Conservation (phyloP, 2,797 vertebrate genomes). For the Platyrinchus mystaceus region DNA sequence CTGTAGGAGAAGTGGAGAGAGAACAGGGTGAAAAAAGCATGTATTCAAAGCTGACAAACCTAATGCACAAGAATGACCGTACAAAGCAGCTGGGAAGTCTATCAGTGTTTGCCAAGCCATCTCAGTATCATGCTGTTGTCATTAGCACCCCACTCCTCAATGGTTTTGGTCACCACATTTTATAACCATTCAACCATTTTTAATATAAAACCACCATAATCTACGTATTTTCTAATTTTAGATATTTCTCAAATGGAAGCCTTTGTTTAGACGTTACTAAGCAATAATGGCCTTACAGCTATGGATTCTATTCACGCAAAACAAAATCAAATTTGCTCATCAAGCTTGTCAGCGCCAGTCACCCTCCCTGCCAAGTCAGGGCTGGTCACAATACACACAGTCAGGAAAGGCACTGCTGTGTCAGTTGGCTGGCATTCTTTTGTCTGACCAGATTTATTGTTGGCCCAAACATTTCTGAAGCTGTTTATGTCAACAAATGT, state of each 20-base stretch:
- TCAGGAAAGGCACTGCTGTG: constrained; percentile 38
- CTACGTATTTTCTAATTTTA: not conserved
- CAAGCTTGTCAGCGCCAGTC: not conserved
- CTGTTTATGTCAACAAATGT: not conserved
- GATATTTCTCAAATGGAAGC: not conserved
- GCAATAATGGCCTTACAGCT: not conserved
- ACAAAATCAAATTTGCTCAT: constrained; percentile 28
- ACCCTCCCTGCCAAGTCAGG: constrained; percentile 24
- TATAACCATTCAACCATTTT: not conserved
- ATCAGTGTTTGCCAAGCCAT: not conserved
- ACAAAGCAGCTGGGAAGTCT: not conserved
- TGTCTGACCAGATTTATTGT: constrained; percentile 18
- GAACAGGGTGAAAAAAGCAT: not conserved
- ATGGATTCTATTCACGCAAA: not conserved
- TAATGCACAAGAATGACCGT: not conserved
- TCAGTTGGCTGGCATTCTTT: constrained; percentile 45
- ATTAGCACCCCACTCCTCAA: not conserved
- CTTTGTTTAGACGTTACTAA: not conserved
- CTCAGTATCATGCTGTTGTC: not conserved
- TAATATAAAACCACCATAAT: not conserved
- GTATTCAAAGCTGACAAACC: not conserved
- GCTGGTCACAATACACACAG: not conserved
- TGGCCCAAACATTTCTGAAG: constrained; percentile 20
- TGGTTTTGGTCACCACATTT: not conserved
- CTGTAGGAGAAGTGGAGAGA: not conserved